Evolutionary conservation across 2,797 vertebrate species (phyloP).

Genomic region (Scyliorhinus canicula): DNA sequence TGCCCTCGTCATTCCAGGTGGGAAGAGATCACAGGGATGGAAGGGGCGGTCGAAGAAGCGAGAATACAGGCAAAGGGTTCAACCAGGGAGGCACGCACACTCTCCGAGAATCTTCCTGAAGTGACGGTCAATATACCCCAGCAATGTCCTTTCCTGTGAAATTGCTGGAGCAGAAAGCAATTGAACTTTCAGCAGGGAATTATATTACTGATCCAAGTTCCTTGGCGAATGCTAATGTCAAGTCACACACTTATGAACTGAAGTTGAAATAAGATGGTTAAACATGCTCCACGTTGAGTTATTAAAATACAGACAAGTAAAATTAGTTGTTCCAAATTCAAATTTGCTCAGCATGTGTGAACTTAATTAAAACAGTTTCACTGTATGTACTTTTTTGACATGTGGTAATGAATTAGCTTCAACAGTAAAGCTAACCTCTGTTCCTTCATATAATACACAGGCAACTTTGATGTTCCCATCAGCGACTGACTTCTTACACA

Average conservation of each 20-base stretch:
- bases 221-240: conserved; percentile 12
- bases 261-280: not conserved
- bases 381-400: not conserved
- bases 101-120: not conserved
- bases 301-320: conserved; percentile 30
- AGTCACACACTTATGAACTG: not conserved
- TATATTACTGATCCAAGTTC: not conserved
- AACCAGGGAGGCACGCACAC: not conserved
- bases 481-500: not conserved
- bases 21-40: too few relatives aligned
- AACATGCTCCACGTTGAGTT: conserved; percentile 26
- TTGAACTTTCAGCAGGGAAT: not conserved
- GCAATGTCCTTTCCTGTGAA: not conserved
- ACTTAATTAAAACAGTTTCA: conserved; percentile 25
- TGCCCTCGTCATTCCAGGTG: too few relatives aligned
- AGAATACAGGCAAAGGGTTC: not conserved
- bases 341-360: conserved; percentile 29
- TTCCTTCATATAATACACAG: not conserved
- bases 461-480: not conserved
- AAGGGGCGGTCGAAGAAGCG: too few relatives aligned
- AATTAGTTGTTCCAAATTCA: conserved; percentile 31
- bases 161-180: not conserved
- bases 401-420: not conserved
- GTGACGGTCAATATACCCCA: not conserved
- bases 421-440: not conserved